phyloP scores from a whole-genome alignment of 1,140 invertebrate species.

The Ericerus pela region DNA sequence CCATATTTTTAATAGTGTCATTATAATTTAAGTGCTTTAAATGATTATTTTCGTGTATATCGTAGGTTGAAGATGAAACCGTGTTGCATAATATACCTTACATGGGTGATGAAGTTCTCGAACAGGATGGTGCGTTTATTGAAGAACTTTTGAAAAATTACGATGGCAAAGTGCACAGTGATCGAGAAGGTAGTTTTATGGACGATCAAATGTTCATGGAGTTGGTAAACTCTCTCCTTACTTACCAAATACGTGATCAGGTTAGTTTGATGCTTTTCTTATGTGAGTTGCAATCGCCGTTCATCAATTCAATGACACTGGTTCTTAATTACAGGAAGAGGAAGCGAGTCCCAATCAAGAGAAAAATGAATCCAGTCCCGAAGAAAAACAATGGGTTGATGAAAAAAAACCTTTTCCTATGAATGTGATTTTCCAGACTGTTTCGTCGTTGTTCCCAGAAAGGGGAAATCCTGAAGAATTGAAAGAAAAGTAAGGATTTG shows the following conservation, averaged over 20 bases:
- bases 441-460: constrained; percentile 81
- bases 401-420: constrained; percentile 30
- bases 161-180: constrained; percentile 84
- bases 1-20: too few relatives aligned
- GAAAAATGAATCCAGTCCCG: too few relatives aligned
- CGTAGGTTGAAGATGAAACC: constrained; percentile 83
- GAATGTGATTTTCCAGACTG: constrained; percentile 68
- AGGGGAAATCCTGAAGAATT: constrained; percentile 78
- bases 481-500: constrained; percentile 64
- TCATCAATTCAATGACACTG: background rate
- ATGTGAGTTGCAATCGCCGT: background rate
- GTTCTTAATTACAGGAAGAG: background rate
- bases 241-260: constrained; percentile 53
- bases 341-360: background rate
- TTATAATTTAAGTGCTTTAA: too few relatives aligned
- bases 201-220: constrained; percentile 92
- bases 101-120: constrained; percentile 90
- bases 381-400: constrained; percentile 14
- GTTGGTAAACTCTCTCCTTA: constrained; percentile 66
- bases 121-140: constrained; percentile 91
- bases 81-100: constrained; percentile 96
- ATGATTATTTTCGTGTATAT: too few relatives aligned
- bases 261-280: constrained; percentile 13
- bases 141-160: constrained; percentile 97
- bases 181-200: constrained; percentile 77